Conservation (phyloP, 2,797 vertebrate species). For the Uromys caudimaculatus region DNA sequence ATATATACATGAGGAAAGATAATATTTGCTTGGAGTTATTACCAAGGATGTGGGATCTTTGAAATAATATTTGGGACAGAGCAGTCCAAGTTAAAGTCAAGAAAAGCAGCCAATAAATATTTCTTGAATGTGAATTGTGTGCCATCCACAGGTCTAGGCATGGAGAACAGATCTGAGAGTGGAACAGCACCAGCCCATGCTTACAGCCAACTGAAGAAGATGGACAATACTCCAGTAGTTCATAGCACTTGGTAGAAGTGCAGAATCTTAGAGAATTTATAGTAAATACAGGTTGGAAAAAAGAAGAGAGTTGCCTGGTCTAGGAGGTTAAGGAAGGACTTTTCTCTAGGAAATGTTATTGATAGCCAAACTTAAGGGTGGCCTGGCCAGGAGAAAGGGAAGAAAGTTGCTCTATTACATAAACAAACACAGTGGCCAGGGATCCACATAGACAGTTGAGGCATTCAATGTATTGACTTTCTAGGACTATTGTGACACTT, state of each 20-base stretch:
- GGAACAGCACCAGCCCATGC: not conserved
- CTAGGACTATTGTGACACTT: not conserved
- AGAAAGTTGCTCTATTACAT: not conserved
- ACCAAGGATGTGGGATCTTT: constrained; percentile 58
- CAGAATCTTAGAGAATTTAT: not conserved
- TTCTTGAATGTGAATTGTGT: constrained; percentile 38
- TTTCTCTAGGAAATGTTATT: not conserved
- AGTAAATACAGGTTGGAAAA: not conserved
- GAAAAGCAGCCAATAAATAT: not conserved
- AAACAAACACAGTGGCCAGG: not conserved
- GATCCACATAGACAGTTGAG: not conserved
- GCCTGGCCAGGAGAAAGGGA: not conserved
- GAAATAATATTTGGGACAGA: constrained; percentile 66
- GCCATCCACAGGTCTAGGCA: not conserved
- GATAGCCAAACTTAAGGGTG: not conserved
- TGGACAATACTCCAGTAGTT: not conserved
- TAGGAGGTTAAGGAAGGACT: not conserved
- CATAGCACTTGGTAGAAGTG: not conserved
- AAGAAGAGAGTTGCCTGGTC: not conserved
- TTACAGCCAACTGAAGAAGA: not conserved
- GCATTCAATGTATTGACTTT: not conserved
- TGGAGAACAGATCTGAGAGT: not conserved
- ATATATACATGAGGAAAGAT: constrained; percentile 77
- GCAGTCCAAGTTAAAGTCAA: constrained; percentile 61
- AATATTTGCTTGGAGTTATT: constrained; percentile 63